phyloP scores from a whole-genome alignment of 2,888 invertebrate species.

The Andricus quercusramuli region DNA sequence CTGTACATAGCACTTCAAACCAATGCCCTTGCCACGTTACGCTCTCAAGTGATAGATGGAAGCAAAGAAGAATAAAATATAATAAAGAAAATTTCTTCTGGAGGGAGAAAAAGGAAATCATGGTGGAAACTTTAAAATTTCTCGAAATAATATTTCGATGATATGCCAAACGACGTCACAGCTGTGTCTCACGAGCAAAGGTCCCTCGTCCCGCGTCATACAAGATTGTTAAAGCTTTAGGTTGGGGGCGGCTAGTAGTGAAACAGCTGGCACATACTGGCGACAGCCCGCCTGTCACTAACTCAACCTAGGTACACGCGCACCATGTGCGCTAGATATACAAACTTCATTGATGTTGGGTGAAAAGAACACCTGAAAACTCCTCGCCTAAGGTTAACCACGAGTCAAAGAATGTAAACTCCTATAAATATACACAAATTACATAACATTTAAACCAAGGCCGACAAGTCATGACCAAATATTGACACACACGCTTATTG shows the following conservation, averaged over 20 bases:
- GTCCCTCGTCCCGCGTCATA: constrained; percentile 69
- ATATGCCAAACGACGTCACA: constrained; percentile 73
- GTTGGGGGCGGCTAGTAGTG: constrained; percentile 69
- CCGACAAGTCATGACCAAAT: too few relatives aligned
- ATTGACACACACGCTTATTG: too few relatives aligned
- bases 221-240: constrained; percentile 75
- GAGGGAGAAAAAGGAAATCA: neutral
- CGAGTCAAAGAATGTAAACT: neutral
- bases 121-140: constrained; percentile 20
- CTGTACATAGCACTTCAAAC: too few relatives aligned
- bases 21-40: too few relatives aligned
- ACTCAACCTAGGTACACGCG: constrained; percentile 74
- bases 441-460: too few relatives aligned
- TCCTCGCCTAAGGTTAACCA: constrained; percentile 20
- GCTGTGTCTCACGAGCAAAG: constrained; percentile 72
- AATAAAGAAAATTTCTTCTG: neutral
- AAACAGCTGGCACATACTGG: constrained; percentile 76
- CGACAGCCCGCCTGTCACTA: constrained; percentile 75
- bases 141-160: constrained; percentile 47
- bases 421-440: too few relatives aligned
- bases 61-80: neutral
- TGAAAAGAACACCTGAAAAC: constrained; percentile 51
- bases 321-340: constrained; percentile 76
- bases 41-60: neutral
- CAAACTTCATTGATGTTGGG: constrained; percentile 78